Percentiles rank a stretch among this genome's conserved stretches.
phyloP scores from a whole-genome alignment of 2,113 vertebrate genomes.

The Podarcis cretensis region DNA sequence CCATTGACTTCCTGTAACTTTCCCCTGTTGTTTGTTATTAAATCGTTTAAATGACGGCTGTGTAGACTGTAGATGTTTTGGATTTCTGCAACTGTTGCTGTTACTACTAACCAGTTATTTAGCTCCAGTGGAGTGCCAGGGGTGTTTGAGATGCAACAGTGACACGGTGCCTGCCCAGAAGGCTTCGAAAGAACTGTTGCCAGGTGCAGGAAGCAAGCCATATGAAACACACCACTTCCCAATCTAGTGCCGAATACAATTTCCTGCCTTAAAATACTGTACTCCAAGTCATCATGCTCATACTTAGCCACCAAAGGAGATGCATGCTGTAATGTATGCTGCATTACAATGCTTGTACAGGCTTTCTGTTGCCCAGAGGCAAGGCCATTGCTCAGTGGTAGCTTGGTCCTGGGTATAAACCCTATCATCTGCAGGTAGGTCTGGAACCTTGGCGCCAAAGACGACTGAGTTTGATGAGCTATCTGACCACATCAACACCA shows the following conservation, averaged over 20 bases:
- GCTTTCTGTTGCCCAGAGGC: background rate
- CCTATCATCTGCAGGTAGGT: background rate
- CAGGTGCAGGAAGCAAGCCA: no score
- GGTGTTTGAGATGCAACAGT: background rate
- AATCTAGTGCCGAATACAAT: background rate
- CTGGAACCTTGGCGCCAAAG: no score
- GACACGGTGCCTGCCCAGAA: background rate
- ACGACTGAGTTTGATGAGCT: background rate
- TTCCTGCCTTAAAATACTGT: background rate
- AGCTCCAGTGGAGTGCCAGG: background rate
- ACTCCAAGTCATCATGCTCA: background rate
- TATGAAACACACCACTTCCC: background rate
- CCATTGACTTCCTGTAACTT: background rate
- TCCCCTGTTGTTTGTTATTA: background rate
- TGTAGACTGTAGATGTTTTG: background rate
- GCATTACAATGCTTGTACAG: background rate
- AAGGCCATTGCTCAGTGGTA: background rate
- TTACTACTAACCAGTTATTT: background rate
- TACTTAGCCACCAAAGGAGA: background rate
- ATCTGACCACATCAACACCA: no score
- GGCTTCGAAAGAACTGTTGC: background rate
- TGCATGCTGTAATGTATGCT: background rate
- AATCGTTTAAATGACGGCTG: background rate
- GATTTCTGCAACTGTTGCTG: background rate
- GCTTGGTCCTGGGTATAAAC: no score